Evolutionary conservation across 2,888 invertebrate genomes (phyloP).

Genomic region (Bursaphelenchus okinawaensis): DNA sequence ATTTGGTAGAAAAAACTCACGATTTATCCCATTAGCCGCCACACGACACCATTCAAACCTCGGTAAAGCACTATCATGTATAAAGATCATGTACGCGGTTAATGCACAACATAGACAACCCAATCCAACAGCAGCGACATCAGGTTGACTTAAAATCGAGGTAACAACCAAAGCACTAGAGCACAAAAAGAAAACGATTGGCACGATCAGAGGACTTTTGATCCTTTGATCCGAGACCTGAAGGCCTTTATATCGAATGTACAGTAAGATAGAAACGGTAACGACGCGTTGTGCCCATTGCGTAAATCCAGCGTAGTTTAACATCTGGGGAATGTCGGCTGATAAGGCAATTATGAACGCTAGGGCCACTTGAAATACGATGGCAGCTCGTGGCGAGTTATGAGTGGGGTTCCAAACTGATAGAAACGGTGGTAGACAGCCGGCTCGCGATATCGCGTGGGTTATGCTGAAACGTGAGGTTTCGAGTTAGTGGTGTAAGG

Average conservation of each 20-base stretch:
- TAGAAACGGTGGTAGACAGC: conserved; percentile 50
- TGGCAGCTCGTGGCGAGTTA: conserved; percentile 48
- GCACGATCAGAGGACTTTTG: conserved; percentile 42
- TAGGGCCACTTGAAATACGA: conserved; percentile 43
- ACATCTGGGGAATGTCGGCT: conserved; percentile 43
- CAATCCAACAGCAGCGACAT: conserved; percentile 18
- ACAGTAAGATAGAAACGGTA: conserved; percentile 52
- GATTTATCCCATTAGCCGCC: not conserved
- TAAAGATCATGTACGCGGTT: conserved; percentile 37
- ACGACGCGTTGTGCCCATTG: conserved; percentile 53
- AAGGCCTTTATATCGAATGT: conserved; percentile 34
- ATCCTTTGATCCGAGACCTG: conserved; percentile 38
- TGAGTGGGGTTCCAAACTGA: conserved; percentile 38
- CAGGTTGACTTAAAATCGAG: conserved; percentile 9
- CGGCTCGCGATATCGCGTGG: conserved; percentile 42
- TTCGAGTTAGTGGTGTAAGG: not conserved
- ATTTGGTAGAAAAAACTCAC: no score
- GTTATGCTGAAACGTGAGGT: conserved; percentile 32
- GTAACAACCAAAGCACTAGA: conserved; percentile 25
- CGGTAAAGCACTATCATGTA: conserved; percentile 31
- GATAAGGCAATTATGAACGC: conserved; percentile 39
- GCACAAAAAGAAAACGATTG: conserved; percentile 41
- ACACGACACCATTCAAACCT: not conserved
- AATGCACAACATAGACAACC: conserved; percentile 36
- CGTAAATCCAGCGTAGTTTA: conserved; percentile 51